phyloP scores from a whole-genome alignment of 2,888 invertebrate genomes.

The Pollenia labialis region DNA sequence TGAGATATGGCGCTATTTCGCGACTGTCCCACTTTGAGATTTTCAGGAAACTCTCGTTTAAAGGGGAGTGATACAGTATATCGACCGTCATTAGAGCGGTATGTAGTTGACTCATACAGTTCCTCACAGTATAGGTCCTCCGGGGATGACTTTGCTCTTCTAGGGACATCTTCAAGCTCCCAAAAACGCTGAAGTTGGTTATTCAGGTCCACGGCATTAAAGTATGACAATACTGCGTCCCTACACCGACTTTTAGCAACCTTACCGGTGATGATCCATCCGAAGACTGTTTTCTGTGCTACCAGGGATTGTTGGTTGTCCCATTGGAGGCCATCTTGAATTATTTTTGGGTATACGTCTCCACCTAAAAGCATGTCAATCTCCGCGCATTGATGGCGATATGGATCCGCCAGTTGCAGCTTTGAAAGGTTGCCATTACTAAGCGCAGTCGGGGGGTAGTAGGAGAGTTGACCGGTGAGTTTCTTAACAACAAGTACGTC shows the following conservation, averaged over 20 bases:
- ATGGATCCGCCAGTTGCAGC: conserved; percentile 5
- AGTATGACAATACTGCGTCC: neutral
- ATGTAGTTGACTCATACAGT: conserved; percentile 12
- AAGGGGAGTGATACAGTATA: conserved; percentile 24
- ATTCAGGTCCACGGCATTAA: neutral
- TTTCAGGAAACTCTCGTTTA: neutral
- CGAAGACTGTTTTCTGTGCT: conserved; percentile 26
- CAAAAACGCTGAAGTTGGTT: neutral
- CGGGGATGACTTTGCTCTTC: neutral
- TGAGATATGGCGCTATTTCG: neutral
- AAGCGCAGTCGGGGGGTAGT: neutral
- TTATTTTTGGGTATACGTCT: neutral
- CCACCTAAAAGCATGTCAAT: neutral
- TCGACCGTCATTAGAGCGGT: neutral
- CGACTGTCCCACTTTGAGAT: neutral
- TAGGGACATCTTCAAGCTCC: neutral
- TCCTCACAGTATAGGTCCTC: conserved; percentile 21
- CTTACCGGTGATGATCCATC: conserved; percentile 35
- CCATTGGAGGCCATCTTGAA: neutral
- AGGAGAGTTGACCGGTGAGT: conserved; percentile 7
- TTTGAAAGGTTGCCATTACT: neutral
- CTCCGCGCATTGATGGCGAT: neutral
- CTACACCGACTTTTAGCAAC: neutral
- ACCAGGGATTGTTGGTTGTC: neutral
- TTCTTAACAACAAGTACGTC: neutral